These are phyloP conservation scores for Physella acuta DNA, from an alignment of 1,140 invertebrate genomes.

Conservation along the genomic window DNA sequence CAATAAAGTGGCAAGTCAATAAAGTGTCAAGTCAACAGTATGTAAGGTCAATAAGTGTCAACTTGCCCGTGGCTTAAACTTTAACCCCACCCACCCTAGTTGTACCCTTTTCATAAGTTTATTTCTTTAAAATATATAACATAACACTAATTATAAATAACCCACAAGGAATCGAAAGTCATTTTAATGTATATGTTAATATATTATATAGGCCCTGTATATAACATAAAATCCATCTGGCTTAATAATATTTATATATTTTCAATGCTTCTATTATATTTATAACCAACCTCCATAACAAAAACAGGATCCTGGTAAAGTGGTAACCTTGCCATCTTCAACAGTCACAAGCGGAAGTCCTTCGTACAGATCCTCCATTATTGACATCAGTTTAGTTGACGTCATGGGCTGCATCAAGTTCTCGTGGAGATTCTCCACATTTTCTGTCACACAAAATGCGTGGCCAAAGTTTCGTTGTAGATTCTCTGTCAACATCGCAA, in stretches of 20 bases:
- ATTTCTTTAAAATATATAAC: too few relatives aligned
- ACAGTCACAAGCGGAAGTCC: constrained; percentile 28
- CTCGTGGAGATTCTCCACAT: constrained; percentile 31
- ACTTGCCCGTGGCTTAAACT: too few relatives aligned
- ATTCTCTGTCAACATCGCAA: constrained; percentile 23
- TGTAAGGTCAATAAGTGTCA: too few relatives aligned
- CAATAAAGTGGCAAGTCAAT: too few relatives aligned
- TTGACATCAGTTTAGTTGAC: constrained; percentile 1
- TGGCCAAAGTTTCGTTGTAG: constrained; percentile 28
- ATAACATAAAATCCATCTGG: too few relatives aligned
- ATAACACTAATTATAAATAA: too few relatives aligned
- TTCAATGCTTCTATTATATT: neutral
- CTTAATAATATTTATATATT: neutral
- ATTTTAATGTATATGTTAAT: too few relatives aligned
- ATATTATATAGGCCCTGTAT: too few relatives aligned
- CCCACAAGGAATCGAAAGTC: too few relatives aligned
- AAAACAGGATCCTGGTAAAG: constrained; percentile 26
- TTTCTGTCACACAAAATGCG: constrained; percentile 28
- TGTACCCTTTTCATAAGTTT: too few relatives aligned
- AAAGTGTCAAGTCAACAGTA: too few relatives aligned
- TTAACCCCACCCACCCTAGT: too few relatives aligned
- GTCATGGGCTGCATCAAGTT: constrained; percentile 1
- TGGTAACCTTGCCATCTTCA: constrained; percentile 25
- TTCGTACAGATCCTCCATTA: constrained; percentile 30
- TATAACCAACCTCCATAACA: constrained; percentile 25